Evolutionary conservation across 2,888 invertebrate genomes (phyloP).

Genomic region (Trissoscelio sp.): DNA sequence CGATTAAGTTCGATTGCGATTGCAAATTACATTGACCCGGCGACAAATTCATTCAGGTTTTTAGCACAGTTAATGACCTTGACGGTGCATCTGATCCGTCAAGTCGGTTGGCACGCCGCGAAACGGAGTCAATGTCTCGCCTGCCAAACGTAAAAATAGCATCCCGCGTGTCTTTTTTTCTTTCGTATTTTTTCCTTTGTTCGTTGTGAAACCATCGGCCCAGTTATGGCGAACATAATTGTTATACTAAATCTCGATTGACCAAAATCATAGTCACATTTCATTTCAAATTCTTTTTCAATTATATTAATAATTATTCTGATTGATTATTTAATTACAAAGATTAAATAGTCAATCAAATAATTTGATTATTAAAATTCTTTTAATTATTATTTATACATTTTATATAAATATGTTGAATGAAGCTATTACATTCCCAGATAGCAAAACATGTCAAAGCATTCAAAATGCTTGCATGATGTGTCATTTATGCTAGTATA

Average conservation of each 20-base stretch:
- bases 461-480: too few relatives aligned
- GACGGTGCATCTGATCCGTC: conserved; percentile 51
- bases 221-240: conserved; percentile 71
- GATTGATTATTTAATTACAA: conserved; percentile 1
- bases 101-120: conserved; percentile 67
- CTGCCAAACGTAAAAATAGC: conserved; percentile 83
- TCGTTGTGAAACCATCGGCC: conserved; percentile 78
- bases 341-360: too few relatives aligned
- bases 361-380: too few relatives aligned
- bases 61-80: conserved; percentile 69
- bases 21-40: conserved; percentile 66
- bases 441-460: too few relatives aligned
- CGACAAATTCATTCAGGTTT: conserved; percentile 67
- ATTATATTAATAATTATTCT: too few relatives aligned
- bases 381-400: too few relatives aligned
- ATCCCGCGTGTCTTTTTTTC: conserved; percentile 63
- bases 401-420: too few relatives aligned
- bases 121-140: conserved; percentile 74
- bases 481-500: too few relatives aligned
- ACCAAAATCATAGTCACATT: conserved; percentile 1
- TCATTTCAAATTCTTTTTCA: not conserved
- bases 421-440: too few relatives aligned
- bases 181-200: conserved; percentile 52
- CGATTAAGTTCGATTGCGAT: conserved; percentile 42
- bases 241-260: conserved; percentile 17